Conservation (phyloP, 2,888 invertebrate genomes). For the Chelonus formosanus region DNA sequence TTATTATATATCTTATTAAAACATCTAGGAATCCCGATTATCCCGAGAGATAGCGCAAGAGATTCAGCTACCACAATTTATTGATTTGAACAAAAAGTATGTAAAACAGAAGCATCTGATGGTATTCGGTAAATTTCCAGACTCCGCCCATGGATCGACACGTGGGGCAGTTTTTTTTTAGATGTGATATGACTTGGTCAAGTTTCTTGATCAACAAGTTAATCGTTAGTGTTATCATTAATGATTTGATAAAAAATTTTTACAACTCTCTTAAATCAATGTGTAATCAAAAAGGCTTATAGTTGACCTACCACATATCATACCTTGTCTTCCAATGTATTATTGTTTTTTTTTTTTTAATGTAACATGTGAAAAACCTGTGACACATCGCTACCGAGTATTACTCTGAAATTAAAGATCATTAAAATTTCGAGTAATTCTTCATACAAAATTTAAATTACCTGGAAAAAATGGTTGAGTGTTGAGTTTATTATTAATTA, state of each 20-base stretch:
- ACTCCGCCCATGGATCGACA: not conserved
- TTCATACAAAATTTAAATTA: too few relatives aligned
- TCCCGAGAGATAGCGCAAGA: conserved; percentile 22
- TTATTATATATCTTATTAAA: not conserved
- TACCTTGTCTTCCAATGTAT: not conserved
- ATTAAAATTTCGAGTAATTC: too few relatives aligned
- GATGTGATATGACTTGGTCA: too few relatives aligned
- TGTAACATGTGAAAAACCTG: conserved; percentile 7
- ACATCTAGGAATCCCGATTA: conserved; percentile 8
- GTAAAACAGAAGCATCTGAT: too few relatives aligned
- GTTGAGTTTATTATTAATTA: too few relatives aligned
- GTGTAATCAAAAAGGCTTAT: not conserved
- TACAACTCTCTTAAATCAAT: not conserved
- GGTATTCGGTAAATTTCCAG: too few relatives aligned
- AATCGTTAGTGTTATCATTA: too few relatives aligned
- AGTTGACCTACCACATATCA: not conserved
- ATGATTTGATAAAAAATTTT: too few relatives aligned
- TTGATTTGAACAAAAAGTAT: conserved; percentile 11
- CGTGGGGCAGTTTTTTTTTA: not conserved
- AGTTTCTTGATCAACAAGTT: too few relatives aligned
- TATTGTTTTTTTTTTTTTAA: not conserved
- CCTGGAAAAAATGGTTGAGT: too few relatives aligned
- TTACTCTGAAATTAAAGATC: conserved; percentile 4
- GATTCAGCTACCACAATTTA: conserved; percentile 7
- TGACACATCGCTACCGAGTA: not conserved